Evolutionary conservation across 2,113 vertebrate genomes (phyloP).

Genomic region (Dasyprocta punctata): DNA sequence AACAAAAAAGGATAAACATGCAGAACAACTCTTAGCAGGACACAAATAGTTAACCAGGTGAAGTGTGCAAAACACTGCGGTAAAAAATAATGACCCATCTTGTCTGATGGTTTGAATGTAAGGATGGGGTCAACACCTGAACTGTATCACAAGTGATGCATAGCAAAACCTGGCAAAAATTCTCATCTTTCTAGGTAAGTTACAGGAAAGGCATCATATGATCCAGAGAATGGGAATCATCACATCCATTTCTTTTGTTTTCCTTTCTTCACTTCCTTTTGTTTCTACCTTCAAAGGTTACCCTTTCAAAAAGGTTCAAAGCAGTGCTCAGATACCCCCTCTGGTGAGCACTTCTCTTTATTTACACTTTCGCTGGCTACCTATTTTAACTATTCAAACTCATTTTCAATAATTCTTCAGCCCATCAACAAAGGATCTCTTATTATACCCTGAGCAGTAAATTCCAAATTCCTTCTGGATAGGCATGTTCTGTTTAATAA

Average conservation of each 20-base stretch:
- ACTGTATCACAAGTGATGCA: not conserved
- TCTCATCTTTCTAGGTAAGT: not conserved
- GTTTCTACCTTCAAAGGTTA: not conserved
- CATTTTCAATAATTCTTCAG: not conserved
- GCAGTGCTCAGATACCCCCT: fast-evolving
- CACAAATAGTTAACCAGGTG: not conserved
- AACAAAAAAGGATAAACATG: not conserved
- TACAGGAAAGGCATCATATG: not conserved
- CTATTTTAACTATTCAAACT: not conserved
- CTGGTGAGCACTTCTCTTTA: not conserved
- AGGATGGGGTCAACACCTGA: not conserved
- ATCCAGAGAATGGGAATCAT: not conserved
- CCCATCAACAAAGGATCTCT: not conserved
- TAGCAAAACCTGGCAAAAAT: not conserved
- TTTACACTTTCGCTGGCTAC: not conserved
- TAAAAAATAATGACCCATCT: not conserved
- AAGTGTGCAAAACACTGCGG: not conserved
- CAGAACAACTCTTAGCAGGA: not conserved
- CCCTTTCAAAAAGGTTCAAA: not conserved
- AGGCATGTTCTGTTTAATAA: not conserved
- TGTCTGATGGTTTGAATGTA: not conserved
- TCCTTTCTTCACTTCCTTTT: not conserved
- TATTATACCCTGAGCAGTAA: not conserved
- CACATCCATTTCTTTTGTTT: too few species aligned
- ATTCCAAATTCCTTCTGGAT: not conserved